Conservation (phyloP, 1,140 invertebrate species). For the Drosophila kepulauana region DNA sequence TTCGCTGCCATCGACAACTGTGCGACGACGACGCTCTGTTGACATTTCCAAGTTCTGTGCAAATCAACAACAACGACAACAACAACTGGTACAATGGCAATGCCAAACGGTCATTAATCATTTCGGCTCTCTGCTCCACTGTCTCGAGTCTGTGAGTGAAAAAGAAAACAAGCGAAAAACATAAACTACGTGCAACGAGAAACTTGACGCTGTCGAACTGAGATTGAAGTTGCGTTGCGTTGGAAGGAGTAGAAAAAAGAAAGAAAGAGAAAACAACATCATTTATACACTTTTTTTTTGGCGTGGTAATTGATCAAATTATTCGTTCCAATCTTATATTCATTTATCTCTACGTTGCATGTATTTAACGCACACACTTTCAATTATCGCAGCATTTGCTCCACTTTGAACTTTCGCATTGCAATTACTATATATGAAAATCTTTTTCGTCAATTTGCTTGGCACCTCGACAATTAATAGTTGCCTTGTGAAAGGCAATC, state of each 20-base stretch:
- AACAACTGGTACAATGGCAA: constrained; percentile 33
- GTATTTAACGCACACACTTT: neutral
- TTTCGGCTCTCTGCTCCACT: constrained; percentile 51
- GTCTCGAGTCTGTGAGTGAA: constrained; percentile 10
- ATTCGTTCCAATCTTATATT: constrained; percentile 19
- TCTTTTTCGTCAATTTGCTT: constrained; percentile 11
- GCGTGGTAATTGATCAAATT: constrained; percentile 47
- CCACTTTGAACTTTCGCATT: neutral
- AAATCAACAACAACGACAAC: constrained; percentile 40
- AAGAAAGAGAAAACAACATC: constrained; percentile 21
- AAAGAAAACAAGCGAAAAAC: constrained; percentile 52
- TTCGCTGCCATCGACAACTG: constrained; percentile 46
- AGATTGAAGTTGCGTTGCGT: constrained; percentile 47
- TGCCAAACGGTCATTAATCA: constrained; percentile 79
- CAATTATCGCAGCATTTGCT: neutral
- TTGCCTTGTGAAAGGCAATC: constrained; percentile 31
- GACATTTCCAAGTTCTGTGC: constrained; percentile 41
- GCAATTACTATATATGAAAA: neutral
- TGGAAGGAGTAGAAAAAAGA: neutral
- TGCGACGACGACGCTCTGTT: constrained; percentile 35
- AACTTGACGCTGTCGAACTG: constrained; percentile 50
- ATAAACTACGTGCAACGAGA: constrained; percentile 46
- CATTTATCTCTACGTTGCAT: neutral
- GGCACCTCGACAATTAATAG: constrained; percentile 41
- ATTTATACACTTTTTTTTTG: constrained; percentile 32